These are phyloP conservation scores for Cephalotes varians DNA, from an alignment of 2,888 invertebrate species.

Conservation along the genomic window DNA sequence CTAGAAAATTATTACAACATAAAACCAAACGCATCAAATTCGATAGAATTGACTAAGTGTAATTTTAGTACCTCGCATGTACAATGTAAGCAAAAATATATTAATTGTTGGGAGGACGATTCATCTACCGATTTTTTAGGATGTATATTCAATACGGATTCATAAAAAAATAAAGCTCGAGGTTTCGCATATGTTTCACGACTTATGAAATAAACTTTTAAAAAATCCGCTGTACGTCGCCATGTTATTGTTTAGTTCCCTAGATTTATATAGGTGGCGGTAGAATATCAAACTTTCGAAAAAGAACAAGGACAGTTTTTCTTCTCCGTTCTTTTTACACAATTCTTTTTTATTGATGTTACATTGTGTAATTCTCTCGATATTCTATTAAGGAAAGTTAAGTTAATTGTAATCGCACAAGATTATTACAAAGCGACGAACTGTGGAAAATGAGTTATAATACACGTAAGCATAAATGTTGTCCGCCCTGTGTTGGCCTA, in stretches of 20 bases:
- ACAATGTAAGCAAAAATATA: slow-evolving; percentile 36
- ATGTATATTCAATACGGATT: slow-evolving; percentile 67
- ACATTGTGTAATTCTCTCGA: neutral
- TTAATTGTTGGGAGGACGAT: slow-evolving; percentile 56
- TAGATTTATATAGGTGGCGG: neutral
- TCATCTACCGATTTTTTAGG: slow-evolving; percentile 62
- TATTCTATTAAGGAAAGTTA: neutral
- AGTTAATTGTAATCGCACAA: neutral
- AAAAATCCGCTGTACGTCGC: neutral
- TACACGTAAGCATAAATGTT: slow-evolving; percentile 14
- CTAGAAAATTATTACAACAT: slow-evolving; percentile 88
- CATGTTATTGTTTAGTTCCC: slow-evolving; percentile 2
- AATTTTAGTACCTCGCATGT: slow-evolving; percentile 38
- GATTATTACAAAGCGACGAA: neutral
- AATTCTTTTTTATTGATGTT: neutral
- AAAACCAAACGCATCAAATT: slow-evolving; percentile 79
- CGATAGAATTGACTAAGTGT: slow-evolving; percentile 57
- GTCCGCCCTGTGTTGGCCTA: neutral
- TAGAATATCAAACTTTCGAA: neutral
- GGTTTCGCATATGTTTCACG: neutral
- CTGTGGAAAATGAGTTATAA: slow-evolving; percentile 30
- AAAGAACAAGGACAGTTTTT: neutral
- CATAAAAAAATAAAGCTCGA: slow-evolving; percentile 2
- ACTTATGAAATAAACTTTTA: neutral
- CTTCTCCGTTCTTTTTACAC: neutral